These are phyloP conservation scores for Brachyrhaphis roseni DNA, from an alignment of 2,797 vertebrate species.

Conservation along the genomic window DNA sequence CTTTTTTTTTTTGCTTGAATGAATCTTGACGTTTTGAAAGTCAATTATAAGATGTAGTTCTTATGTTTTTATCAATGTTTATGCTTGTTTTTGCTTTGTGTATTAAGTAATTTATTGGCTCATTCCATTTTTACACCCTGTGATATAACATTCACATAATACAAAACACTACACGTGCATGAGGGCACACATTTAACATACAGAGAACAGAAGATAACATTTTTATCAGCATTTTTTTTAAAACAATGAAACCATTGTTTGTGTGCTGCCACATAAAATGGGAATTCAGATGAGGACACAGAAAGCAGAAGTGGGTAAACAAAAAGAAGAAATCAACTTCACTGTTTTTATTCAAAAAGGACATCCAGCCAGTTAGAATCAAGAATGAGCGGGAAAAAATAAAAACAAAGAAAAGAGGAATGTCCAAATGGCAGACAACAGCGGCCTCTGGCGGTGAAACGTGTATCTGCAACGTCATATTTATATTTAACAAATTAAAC, in stretches of 20 bases:
- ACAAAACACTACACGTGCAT: not conserved
- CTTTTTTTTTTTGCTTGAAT: constrained; percentile 62
- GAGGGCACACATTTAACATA: not conserved
- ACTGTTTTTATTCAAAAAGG: constrained; percentile 72
- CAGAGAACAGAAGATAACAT: not conserved
- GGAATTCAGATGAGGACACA: constrained; percentile 8
- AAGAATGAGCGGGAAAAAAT: constrained; percentile 3
- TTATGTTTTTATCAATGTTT: not conserved
- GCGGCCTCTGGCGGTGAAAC: constrained; percentile 39
- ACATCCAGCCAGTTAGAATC: constrained; percentile 59
- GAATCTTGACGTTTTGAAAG: constrained; percentile 41
- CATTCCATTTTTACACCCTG: not conserved
- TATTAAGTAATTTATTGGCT: not conserved
- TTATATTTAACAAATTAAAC: not conserved
- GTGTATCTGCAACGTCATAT: not conserved
- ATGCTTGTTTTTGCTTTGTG: not conserved
- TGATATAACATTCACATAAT: not conserved
- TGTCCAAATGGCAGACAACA: constrained; percentile 55
- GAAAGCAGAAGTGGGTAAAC: constrained; percentile 5
- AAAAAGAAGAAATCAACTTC: not conserved
- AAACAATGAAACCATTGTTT: not conserved
- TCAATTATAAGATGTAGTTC: not conserved
- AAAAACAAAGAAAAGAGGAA: not conserved
- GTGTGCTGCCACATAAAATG: constrained; percentile 9
- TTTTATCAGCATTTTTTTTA: constrained; percentile 4